phyloP scores from a whole-genome alignment of 1,140 invertebrate genomes.

The Battus philenor region DNA sequence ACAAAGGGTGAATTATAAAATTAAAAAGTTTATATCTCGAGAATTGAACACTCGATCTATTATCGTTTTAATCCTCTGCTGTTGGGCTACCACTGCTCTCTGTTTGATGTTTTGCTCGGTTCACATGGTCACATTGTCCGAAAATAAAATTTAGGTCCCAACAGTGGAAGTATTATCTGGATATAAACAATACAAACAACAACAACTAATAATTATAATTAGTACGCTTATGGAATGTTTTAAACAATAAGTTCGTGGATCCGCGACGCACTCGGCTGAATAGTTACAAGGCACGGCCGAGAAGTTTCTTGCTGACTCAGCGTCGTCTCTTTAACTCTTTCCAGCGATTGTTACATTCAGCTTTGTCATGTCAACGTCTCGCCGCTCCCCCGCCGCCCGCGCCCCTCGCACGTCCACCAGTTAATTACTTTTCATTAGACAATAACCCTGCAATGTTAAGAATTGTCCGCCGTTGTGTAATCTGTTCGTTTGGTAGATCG shows the following conservation, averaged over 20 bases:
- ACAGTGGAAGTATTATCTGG: too few species aligned
- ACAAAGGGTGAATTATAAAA: too few species aligned
- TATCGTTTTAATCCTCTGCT: too few species aligned
- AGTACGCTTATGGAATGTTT: not conserved
- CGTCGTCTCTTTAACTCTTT: conserved; percentile 63
- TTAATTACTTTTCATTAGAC: conserved; percentile 75
- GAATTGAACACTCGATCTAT: too few species aligned
- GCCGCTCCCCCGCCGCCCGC: too few species aligned
- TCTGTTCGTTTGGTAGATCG: conserved; percentile 10
- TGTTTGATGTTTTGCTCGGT: too few species aligned
- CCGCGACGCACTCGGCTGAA: conserved; percentile 20
- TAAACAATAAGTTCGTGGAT: conserved; percentile 19
- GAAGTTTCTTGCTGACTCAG: conserved; percentile 68
- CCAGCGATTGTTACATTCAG: conserved; percentile 64
- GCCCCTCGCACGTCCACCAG: conserved; percentile 34
- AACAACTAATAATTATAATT: not conserved
- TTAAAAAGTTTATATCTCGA: too few species aligned
- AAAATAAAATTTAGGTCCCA: too few species aligned
- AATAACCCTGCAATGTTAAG: conserved; percentile 43
- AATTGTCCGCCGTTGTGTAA: conserved; percentile 32
- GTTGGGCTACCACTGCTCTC: too few species aligned
- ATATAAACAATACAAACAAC: too few species aligned
- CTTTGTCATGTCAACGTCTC: conserved; percentile 64
- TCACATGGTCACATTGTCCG: too few species aligned
- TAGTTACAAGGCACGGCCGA: conserved; percentile 51